phyloP scores from a whole-genome alignment of 1,140 invertebrate species.

The Megalonaias nervosa region DNA sequence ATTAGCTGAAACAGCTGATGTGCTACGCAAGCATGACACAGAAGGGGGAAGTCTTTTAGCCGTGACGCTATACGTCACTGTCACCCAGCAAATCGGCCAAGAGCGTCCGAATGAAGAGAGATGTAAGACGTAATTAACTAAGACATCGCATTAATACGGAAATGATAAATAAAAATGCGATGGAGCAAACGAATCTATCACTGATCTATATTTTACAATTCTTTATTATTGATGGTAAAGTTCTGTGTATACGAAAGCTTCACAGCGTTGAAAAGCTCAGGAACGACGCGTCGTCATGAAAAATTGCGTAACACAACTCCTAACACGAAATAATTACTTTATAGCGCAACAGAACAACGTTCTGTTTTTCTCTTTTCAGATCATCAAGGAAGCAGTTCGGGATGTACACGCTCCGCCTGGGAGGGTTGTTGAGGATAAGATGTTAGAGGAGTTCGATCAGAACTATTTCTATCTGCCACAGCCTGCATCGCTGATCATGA shows the following conservation, averaged over 20 bases:
- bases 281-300: too few relatives aligned
- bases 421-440: slow-evolving; percentile 8
- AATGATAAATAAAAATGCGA: too few relatives aligned
- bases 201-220: too few relatives aligned
- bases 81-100: background rate
- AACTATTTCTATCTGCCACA: background rate
- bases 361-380: background rate
- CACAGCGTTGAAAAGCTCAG: too few relatives aligned
- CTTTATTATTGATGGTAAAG: too few relatives aligned
- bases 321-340: too few relatives aligned
- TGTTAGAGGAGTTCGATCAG: slow-evolving; percentile 1
- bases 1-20: background rate
- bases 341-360: background rate
- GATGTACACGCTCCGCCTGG: slow-evolving; percentile 1
- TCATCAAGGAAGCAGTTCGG: background rate
- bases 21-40: slow-evolving; percentile 10
- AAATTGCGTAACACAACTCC: too few relatives aligned
- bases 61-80: background rate
- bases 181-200: too few relatives aligned
- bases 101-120: slow-evolving; percentile 3
- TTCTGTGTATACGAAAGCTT: too few relatives aligned
- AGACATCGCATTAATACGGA: too few relatives aligned
- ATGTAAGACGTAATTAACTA: background rate
- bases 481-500: background rate
- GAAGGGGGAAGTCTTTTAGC: background rate